Conservation (phyloP, 2,888 invertebrate genomes). For the Scaptomyza flava region DNA sequence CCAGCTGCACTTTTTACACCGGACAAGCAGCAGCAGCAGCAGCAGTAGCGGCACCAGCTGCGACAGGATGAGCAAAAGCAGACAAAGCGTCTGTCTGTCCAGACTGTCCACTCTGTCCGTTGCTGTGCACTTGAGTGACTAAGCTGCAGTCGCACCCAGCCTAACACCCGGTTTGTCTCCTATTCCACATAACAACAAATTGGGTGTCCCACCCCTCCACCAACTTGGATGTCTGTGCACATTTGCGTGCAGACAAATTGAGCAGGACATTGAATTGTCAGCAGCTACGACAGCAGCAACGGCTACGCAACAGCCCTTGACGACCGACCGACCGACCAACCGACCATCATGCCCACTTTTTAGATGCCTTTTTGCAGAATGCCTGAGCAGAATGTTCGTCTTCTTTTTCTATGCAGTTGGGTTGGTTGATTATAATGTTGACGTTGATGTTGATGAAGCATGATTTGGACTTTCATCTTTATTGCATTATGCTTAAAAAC, state of each 20-base stretch:
- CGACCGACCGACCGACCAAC: slow-evolving; percentile 7
- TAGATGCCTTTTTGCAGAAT: slow-evolving; percentile 1
- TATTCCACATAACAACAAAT: slow-evolving; percentile 29
- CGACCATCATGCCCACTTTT: slow-evolving; percentile 10
- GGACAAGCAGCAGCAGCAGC: slow-evolving; percentile 34
- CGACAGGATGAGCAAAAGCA: slow-evolving; percentile 9
- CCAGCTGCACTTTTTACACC: slow-evolving; percentile 74
- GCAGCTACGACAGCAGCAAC: slow-evolving; percentile 41
- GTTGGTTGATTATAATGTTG: slow-evolving; percentile 78
- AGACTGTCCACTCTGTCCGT: slow-evolving; percentile 29
- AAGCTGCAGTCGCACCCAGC: slow-evolving; percentile 63
- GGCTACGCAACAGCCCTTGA: slow-evolving; percentile 68
- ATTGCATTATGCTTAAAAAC: slow-evolving; percentile 81
- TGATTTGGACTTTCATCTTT: slow-evolving; percentile 80
- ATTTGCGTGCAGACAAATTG: slow-evolving; percentile 78
- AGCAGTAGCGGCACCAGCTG: slow-evolving; percentile 37
- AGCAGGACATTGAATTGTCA: slow-evolving; percentile 80
- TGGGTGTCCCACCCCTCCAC: too few species aligned
- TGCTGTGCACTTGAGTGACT: slow-evolving; percentile 77
- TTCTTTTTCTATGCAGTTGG: slow-evolving; percentile 51
- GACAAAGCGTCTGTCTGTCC: not conserved
- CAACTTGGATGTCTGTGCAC: slow-evolving; percentile 30
- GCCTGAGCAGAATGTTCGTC: slow-evolving; percentile 8
- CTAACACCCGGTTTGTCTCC: slow-evolving; percentile 40
- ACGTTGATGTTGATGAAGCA: slow-evolving; percentile 79